phyloP scores from a whole-genome alignment of 2,797 vertebrate species.

The Phoxinus dragarum region DNA sequence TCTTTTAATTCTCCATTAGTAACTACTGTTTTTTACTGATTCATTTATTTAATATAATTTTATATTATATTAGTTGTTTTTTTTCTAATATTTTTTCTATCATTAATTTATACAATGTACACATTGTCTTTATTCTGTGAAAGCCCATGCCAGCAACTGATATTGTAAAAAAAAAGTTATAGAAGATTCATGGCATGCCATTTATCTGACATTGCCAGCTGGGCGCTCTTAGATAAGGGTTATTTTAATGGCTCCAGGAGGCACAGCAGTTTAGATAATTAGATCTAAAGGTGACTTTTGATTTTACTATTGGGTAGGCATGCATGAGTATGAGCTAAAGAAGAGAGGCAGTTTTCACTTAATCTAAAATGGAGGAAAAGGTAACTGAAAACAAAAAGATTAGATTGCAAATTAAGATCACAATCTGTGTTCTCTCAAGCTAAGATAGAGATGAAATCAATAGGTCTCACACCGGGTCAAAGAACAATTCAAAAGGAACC shows the following conservation, averaged over 20 bases:
- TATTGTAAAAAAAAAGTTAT: slow-evolving; percentile 67
- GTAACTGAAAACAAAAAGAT: slow-evolving; percentile 62
- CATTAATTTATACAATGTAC: not conserved
- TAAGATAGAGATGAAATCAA: slow-evolving; percentile 68
- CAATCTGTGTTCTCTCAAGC: slow-evolving; percentile 64
- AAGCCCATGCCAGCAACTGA: not conserved
- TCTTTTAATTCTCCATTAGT: not conserved
- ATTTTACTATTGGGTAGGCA: slow-evolving; percentile 4
- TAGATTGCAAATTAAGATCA: slow-evolving; percentile 68
- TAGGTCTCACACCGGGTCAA: slow-evolving; percentile 56
- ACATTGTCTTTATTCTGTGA: not conserved
- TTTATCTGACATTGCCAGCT: slow-evolving; percentile 73
- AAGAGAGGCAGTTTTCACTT: slow-evolving; percentile 17
- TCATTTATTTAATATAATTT: not conserved
- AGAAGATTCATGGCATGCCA: slow-evolving; percentile 61
- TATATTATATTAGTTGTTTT: no score
- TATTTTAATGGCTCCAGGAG: slow-evolving; percentile 67
- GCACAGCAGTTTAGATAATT: slow-evolving; percentile 65
- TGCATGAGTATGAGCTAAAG: slow-evolving; percentile 7
- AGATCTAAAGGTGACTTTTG: slow-evolving; percentile 54
- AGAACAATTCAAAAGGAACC: slow-evolving; percentile 34
- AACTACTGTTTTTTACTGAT: not conserved
- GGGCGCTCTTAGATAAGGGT: slow-evolving; percentile 68
- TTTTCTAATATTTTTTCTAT: not conserved
- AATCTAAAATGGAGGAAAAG: slow-evolving; percentile 31